Evolutionary conservation across 1,140 invertebrate species (phyloP).

Genomic region (Pollicipes pollicipes): DNA sequence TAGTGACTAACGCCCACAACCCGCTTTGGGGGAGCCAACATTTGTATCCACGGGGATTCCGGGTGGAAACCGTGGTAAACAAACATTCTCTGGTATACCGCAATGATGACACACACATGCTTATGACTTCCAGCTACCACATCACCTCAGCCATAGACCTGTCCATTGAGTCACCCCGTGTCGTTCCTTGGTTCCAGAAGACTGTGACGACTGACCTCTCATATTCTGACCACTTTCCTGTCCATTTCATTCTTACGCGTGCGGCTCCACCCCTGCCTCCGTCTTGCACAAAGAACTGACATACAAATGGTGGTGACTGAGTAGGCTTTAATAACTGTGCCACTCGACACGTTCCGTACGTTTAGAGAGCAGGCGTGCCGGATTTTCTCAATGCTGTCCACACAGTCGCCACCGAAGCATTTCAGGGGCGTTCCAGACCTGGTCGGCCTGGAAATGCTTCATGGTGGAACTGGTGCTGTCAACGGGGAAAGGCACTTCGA

Average conservation of each 20-base stretch:
- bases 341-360: neutral
- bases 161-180: neutral
- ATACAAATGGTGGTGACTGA: neutral
- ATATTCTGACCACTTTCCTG: neutral
- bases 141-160: neutral
- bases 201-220: neutral
- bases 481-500: neutral
- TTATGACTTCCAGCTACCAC: neutral
- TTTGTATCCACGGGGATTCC: neutral
- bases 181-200: neutral
- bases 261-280: neutral
- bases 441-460: neutral
- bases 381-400: neutral
- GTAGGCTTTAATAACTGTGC: neutral
- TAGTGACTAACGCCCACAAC: neutral
- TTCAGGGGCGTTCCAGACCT: neutral
- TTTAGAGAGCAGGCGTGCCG: neutral
- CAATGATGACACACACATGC: neutral
- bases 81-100: neutral
- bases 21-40: neutral
- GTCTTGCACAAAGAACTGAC: neutral
- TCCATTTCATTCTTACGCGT: neutral
- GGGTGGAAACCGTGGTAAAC: neutral
- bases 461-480: neutral
- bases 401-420: neutral